phyloP scores from a whole-genome alignment of 2,888 invertebrate species.

The Habroteleia sp. region DNA sequence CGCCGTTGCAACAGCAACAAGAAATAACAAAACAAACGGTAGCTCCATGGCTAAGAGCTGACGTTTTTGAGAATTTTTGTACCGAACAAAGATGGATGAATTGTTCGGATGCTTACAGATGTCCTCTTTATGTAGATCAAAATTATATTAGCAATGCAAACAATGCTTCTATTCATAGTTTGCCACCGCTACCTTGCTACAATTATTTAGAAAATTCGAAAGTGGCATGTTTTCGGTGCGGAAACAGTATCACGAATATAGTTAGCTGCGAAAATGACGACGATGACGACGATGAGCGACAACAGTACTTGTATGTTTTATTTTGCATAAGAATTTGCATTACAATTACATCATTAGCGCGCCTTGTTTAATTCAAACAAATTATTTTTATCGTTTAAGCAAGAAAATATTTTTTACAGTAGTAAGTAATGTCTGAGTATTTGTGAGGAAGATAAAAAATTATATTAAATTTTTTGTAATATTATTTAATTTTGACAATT shows the following conservation, averaged over 20 bases:
- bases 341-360: too few relatives aligned
- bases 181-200: conserved; percentile 23
- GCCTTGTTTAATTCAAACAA: too few relatives aligned
- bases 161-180: not conserved
- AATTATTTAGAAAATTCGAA: conserved; percentile 2
- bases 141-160: not conserved
- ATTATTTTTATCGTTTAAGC: too few relatives aligned
- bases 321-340: conserved; percentile 2
- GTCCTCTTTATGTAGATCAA: conserved; percentile 70
- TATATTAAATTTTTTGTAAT: too few relatives aligned
- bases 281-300: conserved; percentile 21
- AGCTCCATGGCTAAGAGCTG: conserved; percentile 36
- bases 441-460: too few relatives aligned
- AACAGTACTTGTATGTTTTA: conserved; percentile 28
- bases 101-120: conserved; percentile 73
- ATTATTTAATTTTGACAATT: too few relatives aligned
- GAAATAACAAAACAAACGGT: not conserved
- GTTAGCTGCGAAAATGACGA: conserved; percentile 3
- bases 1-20: conserved; percentile 9
- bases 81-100: conserved; percentile 75
- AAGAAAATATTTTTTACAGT: too few relatives aligned
- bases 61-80: conserved; percentile 69
- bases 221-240: conserved; percentile 19
- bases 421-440: too few relatives aligned
- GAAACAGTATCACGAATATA: conserved; percentile 5